Base-by-base conservation (phyloP, 2,888 invertebrate species). In the Mythimna ferrago region DNA sequence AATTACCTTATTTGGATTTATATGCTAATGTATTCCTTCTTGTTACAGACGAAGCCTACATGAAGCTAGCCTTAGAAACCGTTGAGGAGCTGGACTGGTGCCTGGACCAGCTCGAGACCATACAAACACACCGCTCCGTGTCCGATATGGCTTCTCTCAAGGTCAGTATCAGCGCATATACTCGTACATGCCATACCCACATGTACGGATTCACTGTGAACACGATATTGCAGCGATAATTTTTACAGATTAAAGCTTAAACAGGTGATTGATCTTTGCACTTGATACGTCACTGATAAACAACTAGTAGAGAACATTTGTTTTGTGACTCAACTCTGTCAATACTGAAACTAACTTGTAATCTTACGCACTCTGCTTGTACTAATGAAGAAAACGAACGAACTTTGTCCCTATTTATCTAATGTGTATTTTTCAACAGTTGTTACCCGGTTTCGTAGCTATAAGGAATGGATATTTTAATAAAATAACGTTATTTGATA, bases 81-180 rank as follows among this genome's bases (percentile, higher is more conserved):
- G 98, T 99, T 96, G 99, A 99, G 94, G 99, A 99, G 97, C 97
- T 99, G 95, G 99, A 99, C 97, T 99, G 99, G 99, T 99, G 99
- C 94, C 97, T 99, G 96, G 99, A 99, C 97, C 99, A 99, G 97
- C 97, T 99, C 96, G 99, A 99, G 97, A 99, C 99, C 86, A 99
- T 99, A 94, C 99, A 99, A 97, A 99, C 99, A 80, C 99, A 99
- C 96, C 98, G 99, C 93, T 99, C 99, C 90, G 99, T 99, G 89
- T 99, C 99, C 83, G 99, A 99, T 95, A 99, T 99, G 99, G 99
- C 99, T 91, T 99, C 99, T 87, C 98, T 99, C 92, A 99, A 99
- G 98, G 99, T 99, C 97, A 95, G 92, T 88, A 69, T 60, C 71
- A 44, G 57, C 51, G n/a, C 74, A 66, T n/a, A 2, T 54, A n/a